phyloP scores from a whole-genome alignment of 2,113 vertebrate genomes.

The Colistium nudipinnis region DNA sequence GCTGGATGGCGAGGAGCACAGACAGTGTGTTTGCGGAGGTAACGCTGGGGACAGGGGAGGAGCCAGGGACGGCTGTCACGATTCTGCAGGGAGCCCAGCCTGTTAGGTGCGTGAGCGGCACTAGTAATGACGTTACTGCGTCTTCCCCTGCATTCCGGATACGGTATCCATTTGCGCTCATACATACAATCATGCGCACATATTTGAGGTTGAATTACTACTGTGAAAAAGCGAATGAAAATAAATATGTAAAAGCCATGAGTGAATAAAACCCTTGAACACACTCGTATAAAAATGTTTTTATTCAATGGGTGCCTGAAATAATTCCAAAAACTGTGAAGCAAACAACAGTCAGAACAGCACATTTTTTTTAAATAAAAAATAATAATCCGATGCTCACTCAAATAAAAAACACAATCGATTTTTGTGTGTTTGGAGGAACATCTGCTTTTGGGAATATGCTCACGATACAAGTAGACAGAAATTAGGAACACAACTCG shows the following conservation, averaged over 20 bases:
- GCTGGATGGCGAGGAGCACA: slow-evolving; percentile 63
- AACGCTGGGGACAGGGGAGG: slow-evolving; percentile 48
- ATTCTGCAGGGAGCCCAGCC: slow-evolving; percentile 28
- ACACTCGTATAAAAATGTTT: slow-evolving; percentile 47
- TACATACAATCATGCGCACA: background rate
- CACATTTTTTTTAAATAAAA: too few species aligned
- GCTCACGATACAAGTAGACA: slow-evolving; percentile 46
- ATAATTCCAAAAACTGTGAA: slow-evolving; percentile 58
- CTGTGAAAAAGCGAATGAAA: background rate
- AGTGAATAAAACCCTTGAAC: background rate
- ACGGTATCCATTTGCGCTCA: background rate
- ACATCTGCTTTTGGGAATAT: slow-evolving; percentile 57
- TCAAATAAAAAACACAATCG: slow-evolving; percentile 25
- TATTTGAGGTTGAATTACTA: background rate
- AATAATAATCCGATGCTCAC: slow-evolving; percentile 10
- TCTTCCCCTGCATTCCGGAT: background rate
- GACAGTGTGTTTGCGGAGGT: slow-evolving; percentile 63
- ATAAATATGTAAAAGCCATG: background rate
- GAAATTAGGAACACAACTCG: slow-evolving; percentile 56
- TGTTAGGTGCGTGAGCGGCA: slow-evolving; percentile 23
- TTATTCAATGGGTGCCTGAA: slow-evolving; percentile 74
- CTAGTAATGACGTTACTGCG: slow-evolving; percentile 14
- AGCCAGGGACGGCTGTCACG: slow-evolving; percentile 14
- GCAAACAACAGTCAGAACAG: slow-evolving; percentile 57
- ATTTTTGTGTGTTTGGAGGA: slow-evolving; percentile 51